Conservation (phyloP, 2,888 invertebrate genomes). For the Zhuqinia jingwanae region DNA sequence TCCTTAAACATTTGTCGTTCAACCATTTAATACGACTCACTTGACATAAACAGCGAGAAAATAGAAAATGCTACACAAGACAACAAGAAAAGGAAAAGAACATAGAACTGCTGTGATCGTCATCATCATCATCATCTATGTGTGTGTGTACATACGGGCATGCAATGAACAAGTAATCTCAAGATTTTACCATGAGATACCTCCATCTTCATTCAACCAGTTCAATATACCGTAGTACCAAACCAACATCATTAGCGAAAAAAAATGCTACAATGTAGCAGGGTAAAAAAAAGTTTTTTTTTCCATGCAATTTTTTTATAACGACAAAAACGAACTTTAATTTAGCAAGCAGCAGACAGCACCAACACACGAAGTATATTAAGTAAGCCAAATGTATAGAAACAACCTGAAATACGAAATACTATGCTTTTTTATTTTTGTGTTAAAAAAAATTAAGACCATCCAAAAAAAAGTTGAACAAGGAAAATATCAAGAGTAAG, state of each 20-base stretch:
- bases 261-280: conserved; percentile 25
- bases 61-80: conserved; percentile 30
- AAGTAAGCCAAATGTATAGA: background rate
- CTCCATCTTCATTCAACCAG: background rate
- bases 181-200: conserved; percentile 41
- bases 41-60: conserved; percentile 16
- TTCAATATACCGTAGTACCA: too few species aligned
- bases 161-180: conserved; percentile 26
- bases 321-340: background rate
- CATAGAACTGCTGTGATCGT: too few species aligned
- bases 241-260: conserved; percentile 42
- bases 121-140: too few species aligned
- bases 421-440: background rate
- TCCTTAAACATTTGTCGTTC: background rate
- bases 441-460: background rate
- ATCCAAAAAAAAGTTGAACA: background rate
- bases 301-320: background rate
- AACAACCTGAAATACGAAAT: too few species aligned
- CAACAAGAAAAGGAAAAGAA: background rate
- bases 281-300: conserved; percentile 7
- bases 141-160: background rate
- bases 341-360: background rate
- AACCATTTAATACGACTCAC: conserved; percentile 29
- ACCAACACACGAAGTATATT: background rate
- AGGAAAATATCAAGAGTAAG: background rate